Evolutionary conservation across 1,140 invertebrate species (phyloP).

Genomic region (Scaptomyza montana): DNA sequence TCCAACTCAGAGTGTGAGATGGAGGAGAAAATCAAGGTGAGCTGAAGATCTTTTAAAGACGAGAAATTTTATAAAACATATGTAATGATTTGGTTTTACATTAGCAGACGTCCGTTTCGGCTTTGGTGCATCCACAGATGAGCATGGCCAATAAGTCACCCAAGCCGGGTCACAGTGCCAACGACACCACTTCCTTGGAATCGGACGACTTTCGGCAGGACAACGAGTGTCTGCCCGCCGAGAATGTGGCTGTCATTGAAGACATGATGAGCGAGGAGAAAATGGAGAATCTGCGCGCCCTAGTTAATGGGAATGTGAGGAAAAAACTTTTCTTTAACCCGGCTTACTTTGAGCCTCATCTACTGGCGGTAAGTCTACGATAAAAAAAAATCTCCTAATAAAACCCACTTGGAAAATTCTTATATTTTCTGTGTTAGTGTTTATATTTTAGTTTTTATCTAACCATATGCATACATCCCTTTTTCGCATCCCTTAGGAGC

Average conservation of each 20-base stretch:
- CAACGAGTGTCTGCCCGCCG: slow-evolving; percentile 89
- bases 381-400: no score
- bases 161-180: slow-evolving; percentile 24
- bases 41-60: accelerated
- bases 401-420: no score
- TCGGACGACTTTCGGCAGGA: slow-evolving; percentile 72
- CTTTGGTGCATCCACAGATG: slow-evolving; percentile 87
- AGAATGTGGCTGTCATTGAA: slow-evolving; percentile 93
- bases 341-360: slow-evolving; percentile 93
- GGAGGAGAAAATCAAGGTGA: slow-evolving; percentile 76
- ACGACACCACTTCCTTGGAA: slow-evolving; percentile 44
- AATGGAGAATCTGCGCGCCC: slow-evolving; percentile 86
- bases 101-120: slow-evolving; percentile 86
- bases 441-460: neutral
- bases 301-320: slow-evolving; percentile 87
- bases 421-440: no score
- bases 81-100: slow-evolving; percentile 1
- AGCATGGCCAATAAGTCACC: slow-evolving; percentile 53
- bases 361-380: slow-evolving; percentile 88
- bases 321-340: slow-evolving; percentile 94
- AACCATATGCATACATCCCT: neutral
- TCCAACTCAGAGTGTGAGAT: slow-evolving; percentile 83
- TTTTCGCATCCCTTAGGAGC: slow-evolving; percentile 86
- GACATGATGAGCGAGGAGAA: slow-evolving; percentile 88
- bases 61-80: neutral